Percentiles rank a stretch among this genome's conserved stretches.
Conservation (phyloP, 2,797 vertebrate genomes). For the Lepus townsendii region DNA sequence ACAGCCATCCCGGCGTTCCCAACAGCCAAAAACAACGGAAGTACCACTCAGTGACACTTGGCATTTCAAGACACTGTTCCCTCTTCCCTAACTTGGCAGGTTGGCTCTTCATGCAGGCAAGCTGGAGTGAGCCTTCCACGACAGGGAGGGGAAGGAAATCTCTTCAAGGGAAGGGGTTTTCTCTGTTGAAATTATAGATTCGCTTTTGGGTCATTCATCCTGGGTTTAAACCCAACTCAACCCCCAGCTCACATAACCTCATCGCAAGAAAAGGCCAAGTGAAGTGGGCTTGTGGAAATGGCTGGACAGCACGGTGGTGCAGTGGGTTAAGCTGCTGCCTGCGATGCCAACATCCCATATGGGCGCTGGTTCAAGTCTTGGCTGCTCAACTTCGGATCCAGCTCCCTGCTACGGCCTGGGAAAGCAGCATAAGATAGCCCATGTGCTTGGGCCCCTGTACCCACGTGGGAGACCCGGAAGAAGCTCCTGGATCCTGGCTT, state of each 20-base stretch:
- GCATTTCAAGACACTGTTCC: conserved; percentile 44
- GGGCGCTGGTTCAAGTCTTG: no score
- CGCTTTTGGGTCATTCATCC: conserved; percentile 30
- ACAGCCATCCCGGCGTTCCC: neutral
- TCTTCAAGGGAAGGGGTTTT: neutral
- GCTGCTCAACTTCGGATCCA: no score
- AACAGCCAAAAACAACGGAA: conserved; percentile 29
- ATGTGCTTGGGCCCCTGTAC: no score
- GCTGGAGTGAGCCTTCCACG: conserved; percentile 43
- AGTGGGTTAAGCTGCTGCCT: no score
- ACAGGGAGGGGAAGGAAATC: neutral
- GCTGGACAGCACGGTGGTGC: no score
- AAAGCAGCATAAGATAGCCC: no score
- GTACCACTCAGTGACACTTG: conserved; percentile 23
- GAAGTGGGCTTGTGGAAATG: neutral
- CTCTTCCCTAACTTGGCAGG: conserved; percentile 55
- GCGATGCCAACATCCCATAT: no score
- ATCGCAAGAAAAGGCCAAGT: neutral
- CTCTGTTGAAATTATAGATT: conserved; percentile 21
- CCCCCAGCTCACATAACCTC: conserved; percentile 1
- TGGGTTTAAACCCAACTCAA: conserved; percentile 24
- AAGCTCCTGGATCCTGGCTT: no score
- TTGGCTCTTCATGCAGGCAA: neutral
- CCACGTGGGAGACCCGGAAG: no score
- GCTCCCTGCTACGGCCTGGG: no score